phyloP scores from a whole-genome alignment of 2,888 invertebrate genomes.

The Eumerus sabulonum region DNA sequence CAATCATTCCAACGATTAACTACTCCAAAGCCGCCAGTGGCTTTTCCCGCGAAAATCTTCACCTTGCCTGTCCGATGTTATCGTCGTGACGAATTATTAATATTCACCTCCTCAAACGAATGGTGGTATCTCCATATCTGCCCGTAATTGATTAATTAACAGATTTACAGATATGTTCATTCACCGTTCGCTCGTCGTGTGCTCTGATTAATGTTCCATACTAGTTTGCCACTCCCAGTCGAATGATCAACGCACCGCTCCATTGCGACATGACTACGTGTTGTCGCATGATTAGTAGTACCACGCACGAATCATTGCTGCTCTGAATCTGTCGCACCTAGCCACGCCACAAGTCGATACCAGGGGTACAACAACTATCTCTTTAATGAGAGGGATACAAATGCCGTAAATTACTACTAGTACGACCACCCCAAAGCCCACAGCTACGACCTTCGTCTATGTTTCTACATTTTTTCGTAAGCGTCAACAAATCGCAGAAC shows the following conservation, averaged over 20 bases:
- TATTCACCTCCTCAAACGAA: constrained; percentile 28
- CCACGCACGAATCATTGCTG: constrained; percentile 13
- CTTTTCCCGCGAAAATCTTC: constrained; percentile 46
- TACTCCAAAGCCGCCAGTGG: constrained; percentile 15
- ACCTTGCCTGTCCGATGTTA: constrained; percentile 57
- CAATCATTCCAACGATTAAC: constrained; percentile 1
- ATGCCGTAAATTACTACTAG: constrained; percentile 56
- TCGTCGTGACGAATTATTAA: constrained; percentile 16
- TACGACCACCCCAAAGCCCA: constrained; percentile 64
- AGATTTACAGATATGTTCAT: constrained; percentile 60
- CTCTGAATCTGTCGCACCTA: constrained; percentile 45
- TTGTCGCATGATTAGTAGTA: not conserved
- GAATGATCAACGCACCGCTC: constrained; percentile 8
- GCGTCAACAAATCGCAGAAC: constrained; percentile 57
- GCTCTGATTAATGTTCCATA: constrained; percentile 39
- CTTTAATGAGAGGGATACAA: not conserved
- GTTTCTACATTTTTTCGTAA: constrained; percentile 47
- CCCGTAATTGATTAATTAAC: constrained; percentile 63
- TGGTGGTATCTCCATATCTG: constrained; percentile 13
- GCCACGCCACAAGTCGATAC: not conserved
- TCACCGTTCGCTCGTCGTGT: constrained; percentile 47
- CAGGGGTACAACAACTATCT: constrained; percentile 60
- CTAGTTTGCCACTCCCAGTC: constrained; percentile 32
- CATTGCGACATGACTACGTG: constrained; percentile 38
- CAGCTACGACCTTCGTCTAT: constrained; percentile 53